Base-by-base conservation (phyloP, 1,140 invertebrate genomes). In the Hyposmocoma kahamanoa region DNA sequence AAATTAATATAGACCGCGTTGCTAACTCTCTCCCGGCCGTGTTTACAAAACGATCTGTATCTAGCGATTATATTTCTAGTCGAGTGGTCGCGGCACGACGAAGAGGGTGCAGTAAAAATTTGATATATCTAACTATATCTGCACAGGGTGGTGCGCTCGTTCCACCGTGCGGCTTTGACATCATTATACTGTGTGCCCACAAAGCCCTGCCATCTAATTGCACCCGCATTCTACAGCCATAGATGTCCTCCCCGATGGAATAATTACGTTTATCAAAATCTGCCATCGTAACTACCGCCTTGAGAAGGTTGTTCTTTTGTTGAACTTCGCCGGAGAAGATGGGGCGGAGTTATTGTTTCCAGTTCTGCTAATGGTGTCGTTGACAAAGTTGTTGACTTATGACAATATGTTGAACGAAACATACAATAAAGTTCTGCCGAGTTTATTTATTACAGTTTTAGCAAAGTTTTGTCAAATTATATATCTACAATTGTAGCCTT, bases 11-110 rank as follows among this genome's bases (percentile, higher is more conserved):
- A 36, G 32, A 2, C 2, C 15, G 32, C n/a, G 32, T 1, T n/a
- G n/a, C n/a, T n/a, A 30, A 36, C 4, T 17, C 32, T 36, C 32
- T 5, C 2, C 50, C 38, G 36, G 43, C 39, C 36, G 15, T 53
- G 38, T 53, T 47, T 53, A 47, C 50, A 53, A 53, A 53, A 42
- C 44, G 50, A 53, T 47, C 26, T 21, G 43, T 67, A 62, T 67
- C 54, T 62, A 72, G 65, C 74, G 74, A 81, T 84, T 79, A 75
- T 79, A 74, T 76, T 77, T 72, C 59, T 67, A 72, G 67, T 72
- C 53, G 75, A 79, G 73, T 75, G 72, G 67, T 72, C 18, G 28
- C 13, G 28, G 28, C 13, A 30, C 28, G 13, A 8, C 13, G 10
- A 50, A 61, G 70, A 70, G 72, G 70, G 72, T 69, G 72, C 58